Evolutionary conservation across 2,113 vertebrate species (phyloP), one percentile per base, ranked within the genome.

Genomic region (Miniopterus natalensis): DNA sequence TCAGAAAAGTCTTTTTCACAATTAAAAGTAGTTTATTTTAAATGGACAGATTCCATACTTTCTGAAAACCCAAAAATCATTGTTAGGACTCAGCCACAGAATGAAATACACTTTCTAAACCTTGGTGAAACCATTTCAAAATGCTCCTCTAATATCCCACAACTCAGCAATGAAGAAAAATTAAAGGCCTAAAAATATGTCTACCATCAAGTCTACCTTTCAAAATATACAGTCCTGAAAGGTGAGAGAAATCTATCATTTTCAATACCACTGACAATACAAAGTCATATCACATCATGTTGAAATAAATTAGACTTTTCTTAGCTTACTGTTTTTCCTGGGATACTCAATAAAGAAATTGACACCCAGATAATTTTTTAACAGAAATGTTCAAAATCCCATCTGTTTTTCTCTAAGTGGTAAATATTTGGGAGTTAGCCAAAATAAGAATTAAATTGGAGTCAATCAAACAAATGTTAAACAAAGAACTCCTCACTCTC

Each of bases 11-110:
- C 4, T 36, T 84, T 84, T 92, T 90, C n/a, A 92, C 29, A 6
- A 84, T 73, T 88, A 59, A 94, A 93, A 74, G 61, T 47, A 40
- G 36, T 84, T 95, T 83, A 23, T 75, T 96, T 90, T 90, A 88
- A 90, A 61, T 73, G 13, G 21, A 55, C 11, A 92, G 14, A 65
- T 88, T 68, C 14, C 51, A 59, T 18, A 81, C 11, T 79, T 84
- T 88, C 77, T 90, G 21, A 87, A 86, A 96, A 92, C 25, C 53
- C 68, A 51, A 86, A 90, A 84, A 23, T 49, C n/a, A 61, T 59
- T 55, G 15, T 47, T 47, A 75, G 18, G 18, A 83, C 66, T 87
- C 55, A 78, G 5, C 49, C n/a, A 88, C 21, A 94, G 23, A 92
- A 65, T 65, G 47, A 89, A 85, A 78, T 23, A 74, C 6, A 51